Evolutionary conservation across 2,113 vertebrate genomes (phyloP).

Genomic region (Uria lomvia): DNA sequence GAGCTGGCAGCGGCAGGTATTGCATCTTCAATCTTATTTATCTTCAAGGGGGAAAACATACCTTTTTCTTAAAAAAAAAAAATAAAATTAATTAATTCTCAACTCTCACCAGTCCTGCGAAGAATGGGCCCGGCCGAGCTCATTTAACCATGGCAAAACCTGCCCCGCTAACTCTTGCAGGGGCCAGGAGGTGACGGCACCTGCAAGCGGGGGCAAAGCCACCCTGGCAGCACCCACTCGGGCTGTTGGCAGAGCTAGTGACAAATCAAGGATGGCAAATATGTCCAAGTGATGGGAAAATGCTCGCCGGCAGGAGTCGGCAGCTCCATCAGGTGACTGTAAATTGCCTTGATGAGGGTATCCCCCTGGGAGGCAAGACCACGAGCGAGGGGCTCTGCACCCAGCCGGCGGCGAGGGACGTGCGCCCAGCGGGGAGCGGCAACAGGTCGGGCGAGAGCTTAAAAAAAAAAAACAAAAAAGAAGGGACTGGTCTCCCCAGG

Average conservation of each 20-base stretch:
- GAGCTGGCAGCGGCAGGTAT: not conserved
- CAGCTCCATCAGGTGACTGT: not conserved
- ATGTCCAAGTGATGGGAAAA: not conserved
- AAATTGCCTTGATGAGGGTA: not conserved
- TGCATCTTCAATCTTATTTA: not conserved
- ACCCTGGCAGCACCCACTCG: not conserved
- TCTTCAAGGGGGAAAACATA: not conserved
- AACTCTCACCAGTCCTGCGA: not conserved
- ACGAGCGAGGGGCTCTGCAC: not conserved
- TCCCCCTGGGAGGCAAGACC: not conserved
- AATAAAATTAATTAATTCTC: not conserved
- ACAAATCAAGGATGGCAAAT: not conserved
- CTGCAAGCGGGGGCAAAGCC: rapidly evolving
- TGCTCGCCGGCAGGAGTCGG: rapidly evolving
- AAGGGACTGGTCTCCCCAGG: rapidly evolving
- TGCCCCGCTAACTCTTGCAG: not conserved
- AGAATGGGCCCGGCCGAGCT: not conserved
- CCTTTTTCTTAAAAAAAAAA: not conserved
- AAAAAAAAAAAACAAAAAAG: not conserved
- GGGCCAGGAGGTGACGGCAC: not conserved
- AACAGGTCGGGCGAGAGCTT: not conserved
- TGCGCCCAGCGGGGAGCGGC: not conserved
- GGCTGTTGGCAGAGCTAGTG: not conserved
- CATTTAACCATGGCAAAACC: not conserved
- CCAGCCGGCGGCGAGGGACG: rapidly evolving